Conservation (phyloP, 2,888 invertebrate genomes). For the Physocephala rufipes region DNA sequence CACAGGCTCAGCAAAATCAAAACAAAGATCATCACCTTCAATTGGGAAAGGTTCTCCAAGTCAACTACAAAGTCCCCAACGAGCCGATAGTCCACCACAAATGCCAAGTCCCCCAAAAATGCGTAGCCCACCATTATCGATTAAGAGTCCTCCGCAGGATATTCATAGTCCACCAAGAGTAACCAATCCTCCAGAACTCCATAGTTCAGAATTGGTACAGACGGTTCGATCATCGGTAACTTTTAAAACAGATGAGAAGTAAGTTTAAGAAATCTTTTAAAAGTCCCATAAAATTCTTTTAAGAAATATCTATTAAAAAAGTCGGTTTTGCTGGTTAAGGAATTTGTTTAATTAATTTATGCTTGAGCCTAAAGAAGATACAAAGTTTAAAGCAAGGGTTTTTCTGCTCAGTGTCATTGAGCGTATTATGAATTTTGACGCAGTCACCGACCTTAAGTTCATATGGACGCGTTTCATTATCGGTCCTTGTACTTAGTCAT, state of each 20-base stretch:
- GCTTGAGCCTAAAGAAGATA: neutral
- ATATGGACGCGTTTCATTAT: neutral
- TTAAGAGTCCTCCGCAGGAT: constrained; percentile 54
- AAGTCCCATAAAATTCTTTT: no score
- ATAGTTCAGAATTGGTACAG: constrained; percentile 55
- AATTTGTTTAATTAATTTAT: no score
- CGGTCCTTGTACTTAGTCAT: neutral
- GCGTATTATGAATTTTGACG: neutral
- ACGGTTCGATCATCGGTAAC: constrained; percentile 44
- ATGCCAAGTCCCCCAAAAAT: constrained; percentile 61
- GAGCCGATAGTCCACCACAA: constrained; percentile 56
- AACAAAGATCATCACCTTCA: constrained; percentile 37
- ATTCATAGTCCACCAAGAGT: constrained; percentile 60
- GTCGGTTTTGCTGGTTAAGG: no score
- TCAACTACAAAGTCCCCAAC: constrained; percentile 54
- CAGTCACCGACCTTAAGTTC: neutral
- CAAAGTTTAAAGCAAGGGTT: neutral
- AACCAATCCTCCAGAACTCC: constrained; percentile 58
- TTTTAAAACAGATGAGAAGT: constrained; percentile 9
- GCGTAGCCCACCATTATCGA: constrained; percentile 56
- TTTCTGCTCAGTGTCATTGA: neutral
- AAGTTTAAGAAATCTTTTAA: neutral
- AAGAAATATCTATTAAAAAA: no score
- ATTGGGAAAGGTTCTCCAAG: constrained; percentile 37
- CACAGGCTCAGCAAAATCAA: constrained; percentile 39